These are phyloP conservation scores for Rhadinocentrus ornatus DNA, from an alignment of 2,797 vertebrate species.

Conservation along the genomic window DNA sequence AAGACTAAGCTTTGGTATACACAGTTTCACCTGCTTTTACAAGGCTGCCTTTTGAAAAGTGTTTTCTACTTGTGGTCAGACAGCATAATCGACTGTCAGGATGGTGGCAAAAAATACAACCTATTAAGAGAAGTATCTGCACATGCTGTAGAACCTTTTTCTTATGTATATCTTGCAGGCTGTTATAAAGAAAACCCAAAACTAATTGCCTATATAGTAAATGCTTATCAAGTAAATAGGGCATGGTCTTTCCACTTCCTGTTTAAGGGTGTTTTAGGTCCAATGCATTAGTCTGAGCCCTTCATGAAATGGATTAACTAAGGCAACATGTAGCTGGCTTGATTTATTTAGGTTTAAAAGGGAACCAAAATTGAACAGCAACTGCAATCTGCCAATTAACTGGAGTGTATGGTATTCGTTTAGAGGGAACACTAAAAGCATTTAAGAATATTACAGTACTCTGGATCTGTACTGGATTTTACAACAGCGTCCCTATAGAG, in stretches of 20 bases:
- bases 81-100: slow-evolving; percentile 37
- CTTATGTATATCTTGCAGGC: slow-evolving; percentile 42
- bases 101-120: slow-evolving; percentile 56
- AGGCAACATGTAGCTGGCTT: slow-evolving; percentile 74
- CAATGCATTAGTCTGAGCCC: slow-evolving; percentile 66
- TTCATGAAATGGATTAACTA: slow-evolving; percentile 75
- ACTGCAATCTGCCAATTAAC: slow-evolving; percentile 36
- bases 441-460: slow-evolving; percentile 55
- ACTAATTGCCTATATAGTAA: slow-evolving; percentile 62
- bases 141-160: slow-evolving; percentile 66
- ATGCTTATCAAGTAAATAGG: slow-evolving; percentile 69
- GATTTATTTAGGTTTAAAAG: slow-evolving; percentile 33
- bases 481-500: slow-evolving; percentile 54
- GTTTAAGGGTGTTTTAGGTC: slow-evolving; percentile 70
- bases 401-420: slow-evolving; percentile 30
- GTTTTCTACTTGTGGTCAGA: slow-evolving; percentile 38
- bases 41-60: slow-evolving; percentile 56
- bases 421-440: slow-evolving; percentile 28
- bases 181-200: slow-evolving; percentile 60
- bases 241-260: slow-evolving; percentile 65
- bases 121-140: slow-evolving; percentile 63
- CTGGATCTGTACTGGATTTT: slow-evolving; percentile 58
- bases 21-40: slow-evolving; percentile 69
- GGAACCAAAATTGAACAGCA: slow-evolving; percentile 42
- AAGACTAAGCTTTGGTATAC: slow-evolving; percentile 92